Conservation (phyloP, 2,888 invertebrate species). For the Leptura quadrifasciata region DNA sequence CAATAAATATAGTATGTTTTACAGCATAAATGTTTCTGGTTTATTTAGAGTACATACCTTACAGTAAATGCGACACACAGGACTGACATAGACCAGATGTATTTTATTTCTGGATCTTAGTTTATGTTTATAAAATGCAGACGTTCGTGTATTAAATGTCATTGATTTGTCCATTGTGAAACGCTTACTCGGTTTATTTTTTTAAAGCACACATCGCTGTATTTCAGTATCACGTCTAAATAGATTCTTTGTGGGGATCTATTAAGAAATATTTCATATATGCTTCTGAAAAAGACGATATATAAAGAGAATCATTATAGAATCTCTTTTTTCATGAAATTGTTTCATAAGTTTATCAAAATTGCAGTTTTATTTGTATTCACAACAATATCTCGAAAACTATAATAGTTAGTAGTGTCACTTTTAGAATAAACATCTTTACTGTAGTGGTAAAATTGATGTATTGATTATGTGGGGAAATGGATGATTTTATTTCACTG, state of each 20-base stretch:
- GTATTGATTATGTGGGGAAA: too few relatives aligned
- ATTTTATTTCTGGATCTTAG: conserved; percentile 65
- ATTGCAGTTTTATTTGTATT: too few relatives aligned
- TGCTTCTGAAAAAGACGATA: neutral
- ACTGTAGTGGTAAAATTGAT: too few relatives aligned
- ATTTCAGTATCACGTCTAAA: neutral
- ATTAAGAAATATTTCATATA: conserved; percentile 19
- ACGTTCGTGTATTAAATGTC: conserved; percentile 61
- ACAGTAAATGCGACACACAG: conserved; percentile 57
- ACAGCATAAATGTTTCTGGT: conserved; percentile 30
- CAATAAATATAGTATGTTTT: conserved; percentile 44
- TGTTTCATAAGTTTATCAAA: too few relatives aligned
- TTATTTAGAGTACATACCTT: conserved; percentile 40
- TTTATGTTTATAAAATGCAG: conserved; percentile 66
- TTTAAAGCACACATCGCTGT: conserved; percentile 25
- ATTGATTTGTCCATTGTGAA: conserved; percentile 53
- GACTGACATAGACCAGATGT: conserved; percentile 64
- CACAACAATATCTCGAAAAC: too few relatives aligned
- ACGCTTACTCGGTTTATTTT: conserved; percentile 35
- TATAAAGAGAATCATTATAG: too few relatives aligned
- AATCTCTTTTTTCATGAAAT: too few relatives aligned
- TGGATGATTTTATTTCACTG: too few relatives aligned
- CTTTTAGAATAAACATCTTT: too few relatives aligned
- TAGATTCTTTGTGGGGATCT: conserved; percentile 5
- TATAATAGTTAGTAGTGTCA: too few relatives aligned